These are phyloP conservation scores for Grantiella picta DNA, from an alignment of 2,113 vertebrate species.

Conservation along the genomic window DNA sequence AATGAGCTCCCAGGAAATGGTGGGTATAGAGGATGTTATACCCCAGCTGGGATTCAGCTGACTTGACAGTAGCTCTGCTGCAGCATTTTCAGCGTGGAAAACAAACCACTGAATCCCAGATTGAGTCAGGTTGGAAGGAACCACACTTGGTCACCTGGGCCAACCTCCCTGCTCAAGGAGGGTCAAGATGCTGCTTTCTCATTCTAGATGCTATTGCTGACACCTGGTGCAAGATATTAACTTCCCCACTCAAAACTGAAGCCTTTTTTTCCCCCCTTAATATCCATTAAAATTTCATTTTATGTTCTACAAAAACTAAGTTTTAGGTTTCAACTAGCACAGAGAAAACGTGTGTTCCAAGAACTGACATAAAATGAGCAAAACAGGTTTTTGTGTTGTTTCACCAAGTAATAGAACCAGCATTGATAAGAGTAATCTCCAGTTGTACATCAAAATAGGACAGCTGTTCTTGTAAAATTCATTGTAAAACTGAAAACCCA, in stretches of 20 bases:
- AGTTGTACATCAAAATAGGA: not conserved
- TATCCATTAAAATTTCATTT: not conserved
- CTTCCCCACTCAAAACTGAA: not conserved
- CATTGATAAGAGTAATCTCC: not conserved
- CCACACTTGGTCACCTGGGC: not conserved
- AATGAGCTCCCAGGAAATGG: not conserved
- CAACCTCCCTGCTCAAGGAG: not conserved
- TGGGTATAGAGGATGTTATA: no score
- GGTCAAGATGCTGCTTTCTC: not conserved
- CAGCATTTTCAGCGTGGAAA: not conserved
- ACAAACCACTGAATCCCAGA: not conserved
- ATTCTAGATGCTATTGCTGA: not conserved
- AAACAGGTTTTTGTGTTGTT: not conserved
- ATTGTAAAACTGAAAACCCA: not conserved
- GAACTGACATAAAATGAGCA: not conserved
- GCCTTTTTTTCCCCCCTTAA: no score
- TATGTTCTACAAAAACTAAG: not conserved
- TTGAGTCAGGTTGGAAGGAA: not conserved
- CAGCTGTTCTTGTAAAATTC: not conserved
- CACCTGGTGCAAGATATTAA: accelerated
- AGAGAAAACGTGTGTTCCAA: not conserved
- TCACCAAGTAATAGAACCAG: not conserved
- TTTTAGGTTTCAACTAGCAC: not conserved
- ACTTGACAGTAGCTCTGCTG: not conserved
- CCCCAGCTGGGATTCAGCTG: not conserved